phyloP scores from a whole-genome alignment of 2,888 invertebrate genomes.

The Leptinotarsa peninsularis region DNA sequence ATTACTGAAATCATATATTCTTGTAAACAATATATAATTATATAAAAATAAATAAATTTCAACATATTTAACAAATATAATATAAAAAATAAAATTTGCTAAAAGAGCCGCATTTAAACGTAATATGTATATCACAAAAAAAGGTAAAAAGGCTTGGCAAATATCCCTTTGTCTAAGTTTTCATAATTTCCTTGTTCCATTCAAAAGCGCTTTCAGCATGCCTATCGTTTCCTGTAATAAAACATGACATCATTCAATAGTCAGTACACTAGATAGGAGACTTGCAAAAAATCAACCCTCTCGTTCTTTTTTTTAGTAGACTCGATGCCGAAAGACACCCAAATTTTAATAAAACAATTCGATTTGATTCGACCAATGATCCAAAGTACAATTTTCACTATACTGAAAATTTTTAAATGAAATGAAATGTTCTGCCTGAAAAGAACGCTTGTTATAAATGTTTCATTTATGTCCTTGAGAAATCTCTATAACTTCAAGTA shows the following conservation, averaged over 20 bases:
- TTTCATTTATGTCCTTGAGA: not conserved
- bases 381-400: slow-evolving; percentile 29
- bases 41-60: slow-evolving; percentile 38
- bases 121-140: slow-evolving; percentile 38
- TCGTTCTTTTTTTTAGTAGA: not conserved
- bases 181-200: not conserved
- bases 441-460: slow-evolving; percentile 8
- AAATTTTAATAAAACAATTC: slow-evolving; percentile 29
- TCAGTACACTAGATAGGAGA: not conserved
- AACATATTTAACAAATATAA: slow-evolving; percentile 34
- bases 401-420: slow-evolving; percentile 25
- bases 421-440: slow-evolving; percentile 13
- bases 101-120: slow-evolving; percentile 29
- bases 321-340: slow-evolving; percentile 23
- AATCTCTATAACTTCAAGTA: not conserved
- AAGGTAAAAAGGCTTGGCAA: slow-evolving; percentile 18
- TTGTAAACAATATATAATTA: slow-evolving; percentile 36
- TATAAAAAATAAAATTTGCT: slow-evolving; percentile 36
- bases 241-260: slow-evolving; percentile 6
- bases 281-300: slow-evolving; percentile 2
- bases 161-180: slow-evolving; percentile 3
- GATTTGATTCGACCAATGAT: slow-evolving; percentile 24
- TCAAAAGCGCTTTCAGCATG: not conserved
- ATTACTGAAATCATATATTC: not conserved
- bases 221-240: slow-evolving; percentile 10